Conservation (phyloP, 2,113 vertebrate genomes). For the Corydoras maculifer region DNA sequence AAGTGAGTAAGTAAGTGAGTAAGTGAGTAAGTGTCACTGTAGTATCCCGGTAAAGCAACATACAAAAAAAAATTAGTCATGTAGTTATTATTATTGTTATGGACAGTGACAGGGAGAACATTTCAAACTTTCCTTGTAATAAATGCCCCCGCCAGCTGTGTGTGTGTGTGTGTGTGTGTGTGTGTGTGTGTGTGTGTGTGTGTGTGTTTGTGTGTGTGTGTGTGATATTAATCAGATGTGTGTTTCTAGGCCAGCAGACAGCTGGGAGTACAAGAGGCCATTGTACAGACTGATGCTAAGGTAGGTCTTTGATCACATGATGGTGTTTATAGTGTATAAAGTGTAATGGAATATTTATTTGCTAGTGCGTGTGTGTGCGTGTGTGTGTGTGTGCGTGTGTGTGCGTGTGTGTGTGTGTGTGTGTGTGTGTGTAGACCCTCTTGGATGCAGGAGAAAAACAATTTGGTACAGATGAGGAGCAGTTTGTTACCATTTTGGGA, state of each 20-base stretch:
- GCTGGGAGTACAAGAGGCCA: conserved; percentile 66
- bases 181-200: neutral
- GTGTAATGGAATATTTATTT: too few relatives aligned
- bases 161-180: neutral
- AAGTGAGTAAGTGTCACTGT: too few relatives aligned
- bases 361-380: neutral
- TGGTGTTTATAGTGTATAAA: neutral
- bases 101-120: too few relatives aligned
- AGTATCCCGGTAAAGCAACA: too few relatives aligned
- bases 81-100: too few relatives aligned
- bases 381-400: too few relatives aligned
- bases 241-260: conserved; percentile 78
- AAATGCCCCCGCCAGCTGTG: too few relatives aligned
- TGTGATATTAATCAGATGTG: neutral
- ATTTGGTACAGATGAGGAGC: conserved; percentile 88
- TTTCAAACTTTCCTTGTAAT: too few relatives aligned
- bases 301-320: conserved; percentile 53
- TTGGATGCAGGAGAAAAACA: conserved; percentile 91
- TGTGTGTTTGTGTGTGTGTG: neutral
- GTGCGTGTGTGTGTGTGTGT: neutral
- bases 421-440: conserved; percentile 59
- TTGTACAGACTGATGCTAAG: conserved; percentile 83
- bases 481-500: conserved; percentile 89
- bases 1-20: too few relatives aligned
- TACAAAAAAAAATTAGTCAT: too few relatives aligned